Evolutionary conservation across 2,888 invertebrate genomes (phyloP), one percentile per base, ranked within the genome.

Genomic region (Eremobia ochroleuca): DNA sequence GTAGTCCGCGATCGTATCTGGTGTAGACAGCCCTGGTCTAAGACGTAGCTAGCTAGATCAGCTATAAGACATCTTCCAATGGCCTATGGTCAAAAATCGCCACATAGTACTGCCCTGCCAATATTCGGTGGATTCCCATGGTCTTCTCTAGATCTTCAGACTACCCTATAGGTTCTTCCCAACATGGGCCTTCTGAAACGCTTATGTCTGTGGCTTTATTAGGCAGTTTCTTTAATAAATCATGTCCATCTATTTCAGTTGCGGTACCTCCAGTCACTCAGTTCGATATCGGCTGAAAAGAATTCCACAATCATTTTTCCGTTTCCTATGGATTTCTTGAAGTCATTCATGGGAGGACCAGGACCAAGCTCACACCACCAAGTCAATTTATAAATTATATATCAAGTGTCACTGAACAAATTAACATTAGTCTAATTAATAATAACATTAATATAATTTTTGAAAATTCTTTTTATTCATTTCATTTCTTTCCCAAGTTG

Each of bases 291-390:
- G 1, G 98, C 99, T 0, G 99, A 99, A 96, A 99, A 99, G 96
- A 99, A 99, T 94, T 99, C 99, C 0, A 99, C 99, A 0, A 99
- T 99, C 88, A 98, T 99, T 79, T 99, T 99, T 93, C 99, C 99
- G 1, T 96, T 99, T 87, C 99, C 99, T 0, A 98, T 99, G 95
- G 99, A 99, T 91, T 98, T 98, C 91, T 89, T 97, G 59, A 96
- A 97, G 86, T 92, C 97, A 9, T 97, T 97, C 81, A 88, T 97
- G 74, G 92, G 94, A 2, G 92, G 92, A 31, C 88, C 92, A 15
- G 92, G 92, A 13, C 88, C 93, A 25, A 93, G 93, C 81, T 86
- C 91, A 49, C 85, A 92, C 18, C 85, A 82, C 85, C 80, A 85
- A 89, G 73, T 91, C 87, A 87, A 81, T 74, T 77, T 81, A 74